Conservation (phyloP, 2,888 invertebrate species). For the Lathronympha strigana region DNA sequence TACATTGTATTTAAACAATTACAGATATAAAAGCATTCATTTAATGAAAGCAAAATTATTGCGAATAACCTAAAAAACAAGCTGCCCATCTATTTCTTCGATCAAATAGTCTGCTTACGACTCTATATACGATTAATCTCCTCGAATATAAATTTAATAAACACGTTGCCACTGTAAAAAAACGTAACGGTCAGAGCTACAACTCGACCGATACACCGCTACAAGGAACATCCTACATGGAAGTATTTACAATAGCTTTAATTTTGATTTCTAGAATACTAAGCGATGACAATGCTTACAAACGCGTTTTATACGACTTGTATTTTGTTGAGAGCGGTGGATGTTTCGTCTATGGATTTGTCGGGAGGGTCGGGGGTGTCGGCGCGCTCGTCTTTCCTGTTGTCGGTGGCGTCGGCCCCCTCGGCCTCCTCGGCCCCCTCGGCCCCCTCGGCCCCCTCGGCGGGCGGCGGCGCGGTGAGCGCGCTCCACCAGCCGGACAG, state of each 20-base stretch:
- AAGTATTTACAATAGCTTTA: constrained; percentile 38
- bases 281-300: constrained; percentile 27
- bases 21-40: not conserved
- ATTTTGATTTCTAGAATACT: constrained; percentile 32
- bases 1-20: not conserved
- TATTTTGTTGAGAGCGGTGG: constrained; percentile 60
- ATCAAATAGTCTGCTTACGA: constrained; percentile 27
- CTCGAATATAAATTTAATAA: constrained; percentile 36
- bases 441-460: constrained; percentile 40
- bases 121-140: constrained; percentile 22
- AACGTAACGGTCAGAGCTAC: constrained; percentile 30
- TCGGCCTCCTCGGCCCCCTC: constrained; percentile 46
- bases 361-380: constrained; percentile 64
- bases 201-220: constrained; percentile 15
- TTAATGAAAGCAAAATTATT: not conserved
- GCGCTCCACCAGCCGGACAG: constrained; percentile 94
- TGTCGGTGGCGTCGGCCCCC: constrained; percentile 47
- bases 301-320: constrained; percentile 49
- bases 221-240: constrained; percentile 18
- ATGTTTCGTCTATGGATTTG: constrained; percentile 64
- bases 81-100: constrained; percentile 22
- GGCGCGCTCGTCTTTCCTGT: constrained; percentile 50
- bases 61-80: constrained; percentile 7
- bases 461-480: constrained; percentile 64
- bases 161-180: constrained; percentile 34